Conservation (phyloP, 2,113 vertebrate species). For the Dunckerocampus dactyliophorus region DNA sequence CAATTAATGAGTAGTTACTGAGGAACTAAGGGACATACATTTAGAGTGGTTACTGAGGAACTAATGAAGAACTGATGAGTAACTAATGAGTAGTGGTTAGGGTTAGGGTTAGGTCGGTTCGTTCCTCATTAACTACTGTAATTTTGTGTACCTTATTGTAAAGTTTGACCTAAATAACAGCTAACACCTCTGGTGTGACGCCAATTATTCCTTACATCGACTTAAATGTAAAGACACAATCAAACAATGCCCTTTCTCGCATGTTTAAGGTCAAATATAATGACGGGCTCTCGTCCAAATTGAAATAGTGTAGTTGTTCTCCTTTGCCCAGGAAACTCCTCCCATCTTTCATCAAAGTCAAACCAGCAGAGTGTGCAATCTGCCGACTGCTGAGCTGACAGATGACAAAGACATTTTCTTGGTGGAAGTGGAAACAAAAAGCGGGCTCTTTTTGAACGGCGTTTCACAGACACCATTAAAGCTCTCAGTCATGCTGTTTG, state of each 20-base stretch:
- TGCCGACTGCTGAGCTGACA: background rate
- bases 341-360: background rate
- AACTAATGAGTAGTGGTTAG: too few relatives aligned
- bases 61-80: too few relatives aligned
- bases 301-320: background rate
- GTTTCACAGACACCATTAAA: conserved; percentile 13
- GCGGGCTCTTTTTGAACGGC: background rate
- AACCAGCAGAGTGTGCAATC: background rate
- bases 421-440: background rate
- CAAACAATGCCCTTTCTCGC: background rate
- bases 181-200: too few relatives aligned
- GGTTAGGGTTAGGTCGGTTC: too few relatives aligned
- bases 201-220: too few relatives aligned
- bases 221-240: background rate
- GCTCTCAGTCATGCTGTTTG: conserved; percentile 29
- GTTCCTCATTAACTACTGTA: too few relatives aligned
- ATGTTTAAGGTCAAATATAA: background rate
- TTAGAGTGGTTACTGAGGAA: too few relatives aligned
- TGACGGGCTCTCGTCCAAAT: background rate
- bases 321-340: background rate
- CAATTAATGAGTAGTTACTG: too few relatives aligned
- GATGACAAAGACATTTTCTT: background rate
- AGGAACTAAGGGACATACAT: too few relatives aligned
- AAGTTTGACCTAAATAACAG: too few relatives aligned
- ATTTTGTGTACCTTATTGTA: too few relatives aligned